These are phyloP conservation scores for Hypomecis atomaria DNA, from an alignment of 2,888 invertebrate species.

Conservation along the genomic window DNA sequence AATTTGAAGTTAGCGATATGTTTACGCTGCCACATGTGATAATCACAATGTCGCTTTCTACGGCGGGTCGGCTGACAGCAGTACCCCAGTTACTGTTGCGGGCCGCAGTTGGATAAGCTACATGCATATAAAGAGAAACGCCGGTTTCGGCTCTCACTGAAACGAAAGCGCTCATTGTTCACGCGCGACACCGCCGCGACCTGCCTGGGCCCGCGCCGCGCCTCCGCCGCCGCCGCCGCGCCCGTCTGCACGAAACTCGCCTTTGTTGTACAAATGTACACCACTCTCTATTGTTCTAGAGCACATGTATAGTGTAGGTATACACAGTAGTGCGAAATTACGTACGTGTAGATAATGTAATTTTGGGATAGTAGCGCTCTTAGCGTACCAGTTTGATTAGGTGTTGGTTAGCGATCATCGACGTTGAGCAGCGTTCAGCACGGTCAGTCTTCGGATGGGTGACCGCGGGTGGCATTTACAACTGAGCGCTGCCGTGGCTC, in stretches of 20 bases:
- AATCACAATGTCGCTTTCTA: neutral
- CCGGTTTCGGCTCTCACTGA: constrained; percentile 47
- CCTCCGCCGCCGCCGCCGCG: neutral
- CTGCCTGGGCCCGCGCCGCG: too few relatives aligned
- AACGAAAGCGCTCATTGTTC: constrained; percentile 55
- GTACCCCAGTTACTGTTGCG: constrained; percentile 5
- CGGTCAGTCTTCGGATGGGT: too few relatives aligned
- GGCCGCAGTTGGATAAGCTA: constrained; percentile 13
- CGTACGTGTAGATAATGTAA: too few relatives aligned
- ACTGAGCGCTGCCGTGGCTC: too few relatives aligned
- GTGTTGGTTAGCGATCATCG: too few relatives aligned
- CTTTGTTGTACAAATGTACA: constrained; percentile 34
- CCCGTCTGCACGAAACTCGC: constrained; percentile 19
- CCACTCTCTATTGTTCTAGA: constrained; percentile 29
- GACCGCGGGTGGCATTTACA: too few relatives aligned
- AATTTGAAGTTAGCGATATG: neutral
- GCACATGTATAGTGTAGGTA: too few relatives aligned
- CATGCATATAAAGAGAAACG: constrained; percentile 46
- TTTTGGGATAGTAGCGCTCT: too few relatives aligned
- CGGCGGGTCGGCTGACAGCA: neutral
- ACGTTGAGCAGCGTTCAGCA: too few relatives aligned
- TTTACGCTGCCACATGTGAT: neutral
- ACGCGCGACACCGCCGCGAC: neutral
- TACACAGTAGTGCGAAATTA: too few relatives aligned
- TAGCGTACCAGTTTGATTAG: too few relatives aligned